Base-by-base conservation (phyloP, 2,113 vertebrate genomes). In the Heptranchias perlo region DNA sequence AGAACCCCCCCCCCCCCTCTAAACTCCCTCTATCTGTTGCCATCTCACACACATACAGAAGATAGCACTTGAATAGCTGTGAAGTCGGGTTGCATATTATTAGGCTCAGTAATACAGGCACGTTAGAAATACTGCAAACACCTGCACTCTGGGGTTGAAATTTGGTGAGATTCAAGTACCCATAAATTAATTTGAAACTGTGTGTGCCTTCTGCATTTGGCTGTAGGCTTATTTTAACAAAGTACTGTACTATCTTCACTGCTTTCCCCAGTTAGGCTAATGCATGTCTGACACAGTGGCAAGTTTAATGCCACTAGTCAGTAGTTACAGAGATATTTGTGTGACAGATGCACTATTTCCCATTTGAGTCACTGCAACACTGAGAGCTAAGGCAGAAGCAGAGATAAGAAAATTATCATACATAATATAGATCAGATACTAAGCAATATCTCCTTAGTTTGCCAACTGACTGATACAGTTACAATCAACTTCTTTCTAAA, bases 311-410 rank as follows among this genome's bases (percentile, higher is more conserved):
- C 39, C 65, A 95, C 44, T 14, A 31, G 94, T 95, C 64, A 69
- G 47, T 28, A 67, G 64, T 69, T 52, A 44, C 58, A 95, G 64
- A 52, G 64, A 95, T 69, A 52, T 95, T 35, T 95, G 94, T 95
- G 44, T 69, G 64, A 95, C 94, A 95, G 94, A 35, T 95, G 73
- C 64, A 95, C 94, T 69, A 95, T 95, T 94, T 95, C 64, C 65
- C 94, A 95, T 28, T 95, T 25, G 31, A 95, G 93, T 49, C 44
- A 67, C 64, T 69, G 93, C 64, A 31, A 67, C 18, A 49, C 44
- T 49, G 4, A 44, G 21, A 67, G 11, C 47, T 13, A 95, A 95
- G 65, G 94, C 94, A 95, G 64, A 95, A 69, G 64, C 25, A 69
- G 44, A 95, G 94, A 95, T 69, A 95, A 95, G 65, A 25, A 69